Evolutionary conservation across 2,113 vertebrate species (phyloP).

Genomic region (Triplophysa siluroides): DNA sequence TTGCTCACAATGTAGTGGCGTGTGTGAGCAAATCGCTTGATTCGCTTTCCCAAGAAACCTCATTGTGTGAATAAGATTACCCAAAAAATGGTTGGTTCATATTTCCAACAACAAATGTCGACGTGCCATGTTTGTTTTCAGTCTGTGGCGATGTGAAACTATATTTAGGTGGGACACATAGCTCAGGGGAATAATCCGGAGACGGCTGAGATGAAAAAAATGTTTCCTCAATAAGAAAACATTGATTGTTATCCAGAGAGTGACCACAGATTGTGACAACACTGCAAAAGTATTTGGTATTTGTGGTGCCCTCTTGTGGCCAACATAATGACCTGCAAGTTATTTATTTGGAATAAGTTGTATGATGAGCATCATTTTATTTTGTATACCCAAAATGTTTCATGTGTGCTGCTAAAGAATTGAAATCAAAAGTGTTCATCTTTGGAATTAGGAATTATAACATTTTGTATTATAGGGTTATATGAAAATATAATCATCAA

Average conservation of each 20-base stretch:
- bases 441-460: too few relatives aligned
- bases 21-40: conserved; percentile 18
- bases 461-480: too few relatives aligned
- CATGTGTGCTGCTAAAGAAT: too few relatives aligned
- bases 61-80: conserved; percentile 29
- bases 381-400: neutral
- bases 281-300: conserved; percentile 40
- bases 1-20: conserved; percentile 6
- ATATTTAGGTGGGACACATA: conserved; percentile 33
- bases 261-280: conserved; percentile 50
- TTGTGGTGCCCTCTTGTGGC: conserved; percentile 67
- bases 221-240: conserved; percentile 38
- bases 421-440: too few relatives aligned
- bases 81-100: conserved; percentile 13
- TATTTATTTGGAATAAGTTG: neutral
- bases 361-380: neutral
- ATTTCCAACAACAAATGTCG: conserved; percentile 7
- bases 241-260: conserved; percentile 37
- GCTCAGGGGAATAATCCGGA: conserved; percentile 24
- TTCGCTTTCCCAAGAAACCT: neutral
- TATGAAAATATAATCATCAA: too few relatives aligned
- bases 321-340: neutral
- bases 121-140: conserved; percentile 32
- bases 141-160: conserved; percentile 15
- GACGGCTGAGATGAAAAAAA: conserved; percentile 7